Evolutionary conservation across 2,797 vertebrate species (phyloP), one percentile per base, ranked within the genome.

Genomic region (Ctenosaura bakeri): DNA sequence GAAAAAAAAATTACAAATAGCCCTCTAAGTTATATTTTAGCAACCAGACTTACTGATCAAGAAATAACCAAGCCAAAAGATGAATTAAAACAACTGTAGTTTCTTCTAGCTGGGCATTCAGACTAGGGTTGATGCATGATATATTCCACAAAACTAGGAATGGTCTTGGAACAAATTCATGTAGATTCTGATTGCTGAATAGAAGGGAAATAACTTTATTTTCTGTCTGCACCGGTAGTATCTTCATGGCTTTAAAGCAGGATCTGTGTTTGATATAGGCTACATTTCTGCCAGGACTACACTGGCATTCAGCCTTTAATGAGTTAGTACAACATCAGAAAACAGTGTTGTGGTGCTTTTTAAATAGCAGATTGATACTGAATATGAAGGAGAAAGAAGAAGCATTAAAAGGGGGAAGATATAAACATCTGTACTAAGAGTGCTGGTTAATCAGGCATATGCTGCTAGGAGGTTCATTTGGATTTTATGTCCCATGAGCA

Each of bases 51-150:
- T 92, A 95, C 52, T 90, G 93, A 96, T 94, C 76, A 89, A 90
- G 92, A 96, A 93, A 73, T 90, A 96, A 88, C 88, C 91, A 92
- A 96, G 90, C 35, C 90, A 79, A 93, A 95, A 92, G 92, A 94
- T 35, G 92, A 92, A 95, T 42, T 88, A 92, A 94, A 92, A 62
- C 94, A 92, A 8, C 14, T 79, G 52, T 80, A 83, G 18, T 13
- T 66, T 83, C 62, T 18, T 12, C 1, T 46, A 77, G 46, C 66
- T 66, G 81, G 73, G 90, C 20, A 16, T 69, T 29, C 26, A 32
- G 64, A 10, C 66, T 69, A 88, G 16, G 1, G 20, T 1, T 62
- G 20, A 62, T 62, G 59, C 20, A 62, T 59, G 18, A 18, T 16
- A 16, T 59, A 80, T 82, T 81, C 73, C 6, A 56, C n/a, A 88